phyloP scores from a whole-genome alignment of 2,113 vertebrate genomes.

The Microtus richardsoni region DNA sequence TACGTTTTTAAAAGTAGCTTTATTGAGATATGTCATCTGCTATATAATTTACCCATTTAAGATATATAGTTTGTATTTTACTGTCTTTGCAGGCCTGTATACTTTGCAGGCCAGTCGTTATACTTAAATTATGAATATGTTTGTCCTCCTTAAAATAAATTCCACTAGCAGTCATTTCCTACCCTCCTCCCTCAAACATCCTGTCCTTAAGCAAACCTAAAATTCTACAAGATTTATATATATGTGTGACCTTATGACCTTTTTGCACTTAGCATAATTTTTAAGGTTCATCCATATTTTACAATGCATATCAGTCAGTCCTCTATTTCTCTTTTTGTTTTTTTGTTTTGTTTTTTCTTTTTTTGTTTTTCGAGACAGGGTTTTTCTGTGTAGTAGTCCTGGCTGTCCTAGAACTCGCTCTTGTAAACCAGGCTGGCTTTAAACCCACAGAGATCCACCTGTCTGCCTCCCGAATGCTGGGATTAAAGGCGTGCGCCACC shows the following conservation, averaged over 20 bases:
- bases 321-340: neutral
- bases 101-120: neutral
- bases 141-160: conserved; percentile 19
- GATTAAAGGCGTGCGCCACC: no score
- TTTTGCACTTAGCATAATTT: neutral
- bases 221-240: neutral
- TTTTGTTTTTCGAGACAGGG: no score
- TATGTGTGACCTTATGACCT: neutral
- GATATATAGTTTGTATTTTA: neutral
- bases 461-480: no score
- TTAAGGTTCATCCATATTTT: neutral
- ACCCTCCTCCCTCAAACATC: neutral
- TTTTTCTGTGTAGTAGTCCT: no score
- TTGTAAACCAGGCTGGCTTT: no score
- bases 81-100: neutral
- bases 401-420: no score
- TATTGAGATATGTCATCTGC: conserved; percentile 24
- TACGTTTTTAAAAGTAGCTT: neutral
- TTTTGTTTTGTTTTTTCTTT: no score
- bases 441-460: no score
- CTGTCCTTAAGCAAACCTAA: neutral
- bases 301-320: neutral
- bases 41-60: neutral
- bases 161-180: neutral
- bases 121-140: conserved; percentile 38